Base-by-base conservation (phyloP, 64 coral and sea anemone genomes). In the Pocillopora verrucosa region DNA sequence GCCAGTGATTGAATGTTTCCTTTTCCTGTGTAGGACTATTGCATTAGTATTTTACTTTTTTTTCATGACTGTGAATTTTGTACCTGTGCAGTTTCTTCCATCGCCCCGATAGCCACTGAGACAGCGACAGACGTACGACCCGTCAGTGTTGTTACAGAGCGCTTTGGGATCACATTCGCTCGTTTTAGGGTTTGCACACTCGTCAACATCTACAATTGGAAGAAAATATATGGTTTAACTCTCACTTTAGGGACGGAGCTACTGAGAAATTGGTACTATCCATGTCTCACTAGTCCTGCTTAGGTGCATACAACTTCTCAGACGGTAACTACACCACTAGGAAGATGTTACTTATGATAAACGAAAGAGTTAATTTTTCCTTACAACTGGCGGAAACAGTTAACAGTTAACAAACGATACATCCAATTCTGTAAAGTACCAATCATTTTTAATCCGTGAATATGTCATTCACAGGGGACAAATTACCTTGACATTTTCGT, bases 51-150 rank as follows among this genome's bases (percentile, higher is more conserved):
- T 13, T 9, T 63, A 9, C 2, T 15, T 70, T 70, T 70, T 10
- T 70, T 11, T 13, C 19, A 60, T 1, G 7, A 45, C 20, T 58
- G 11, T 11, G 30, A n/a, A 58, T 0, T 78, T 6, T 12, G 68
- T 85, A 95, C 89, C 93, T 78, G 73, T 72, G 69, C 93, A 95
- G 36, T 16, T 81, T 82, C 76, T 88, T 35, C 93, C 93, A 78
- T 92, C 36, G 17, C 85, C 84, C 14, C 34, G 61, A 35, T 88
- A 95, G 14, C 93, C 93, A 13, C 65, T 60, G 5, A 74, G 51
- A 65, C 93, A 95, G 7, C 24, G 80, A 60, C 93, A 95, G 14
- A 34, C 16, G 73, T 92, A 92, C 1, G 89, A 92, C 38, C 93
- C 93, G 51, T 16, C 16, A 17, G 60, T 82, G 73, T 95, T 95